These are phyloP conservation scores for Acanthosoma haemorrhoidale DNA, from an alignment of 2,888 invertebrate species.

Conservation along the genomic window DNA sequence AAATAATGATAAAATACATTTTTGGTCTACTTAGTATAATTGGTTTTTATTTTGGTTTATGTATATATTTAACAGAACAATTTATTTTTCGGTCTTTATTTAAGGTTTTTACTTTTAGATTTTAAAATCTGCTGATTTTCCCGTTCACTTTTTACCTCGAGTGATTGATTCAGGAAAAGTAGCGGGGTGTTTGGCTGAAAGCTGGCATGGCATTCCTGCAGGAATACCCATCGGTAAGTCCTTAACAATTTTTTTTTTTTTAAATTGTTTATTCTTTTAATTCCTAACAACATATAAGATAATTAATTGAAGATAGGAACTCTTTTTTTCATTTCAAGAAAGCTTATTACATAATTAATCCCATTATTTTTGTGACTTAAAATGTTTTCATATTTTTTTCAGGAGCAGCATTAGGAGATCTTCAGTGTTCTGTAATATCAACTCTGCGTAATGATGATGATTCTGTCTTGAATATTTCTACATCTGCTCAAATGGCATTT, in stretches of 20 bases:
- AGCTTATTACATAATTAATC: too few species aligned
- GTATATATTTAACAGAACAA: too few species aligned
- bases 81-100: background rate
- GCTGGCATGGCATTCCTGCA: constrained; percentile 70
- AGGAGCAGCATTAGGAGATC: constrained; percentile 72
- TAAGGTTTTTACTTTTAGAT: constrained; percentile 23
- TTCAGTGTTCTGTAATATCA: constrained; percentile 78
- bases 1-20: too few species aligned
- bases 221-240: constrained; percentile 62
- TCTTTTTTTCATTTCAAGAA: background rate
- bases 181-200: constrained; percentile 59
- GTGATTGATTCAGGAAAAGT: constrained; percentile 57
- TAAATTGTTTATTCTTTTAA: background rate
- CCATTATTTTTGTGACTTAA: background rate
- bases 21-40: too few species aligned
- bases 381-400: background rate
- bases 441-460: constrained; percentile 60
- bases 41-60: too few species aligned
- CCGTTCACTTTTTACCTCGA: constrained; percentile 62
- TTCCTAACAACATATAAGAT: background rate
- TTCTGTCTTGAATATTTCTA: constrained; percentile 77
- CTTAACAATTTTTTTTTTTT: background rate
- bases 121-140: constrained; percentile 62
- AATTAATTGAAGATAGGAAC: background rate
- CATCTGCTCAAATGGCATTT: constrained; percentile 78